These are phyloP conservation scores for Bovichtus diacanthus DNA, from an alignment of 2,797 vertebrate genomes.

Conservation along the genomic window DNA sequence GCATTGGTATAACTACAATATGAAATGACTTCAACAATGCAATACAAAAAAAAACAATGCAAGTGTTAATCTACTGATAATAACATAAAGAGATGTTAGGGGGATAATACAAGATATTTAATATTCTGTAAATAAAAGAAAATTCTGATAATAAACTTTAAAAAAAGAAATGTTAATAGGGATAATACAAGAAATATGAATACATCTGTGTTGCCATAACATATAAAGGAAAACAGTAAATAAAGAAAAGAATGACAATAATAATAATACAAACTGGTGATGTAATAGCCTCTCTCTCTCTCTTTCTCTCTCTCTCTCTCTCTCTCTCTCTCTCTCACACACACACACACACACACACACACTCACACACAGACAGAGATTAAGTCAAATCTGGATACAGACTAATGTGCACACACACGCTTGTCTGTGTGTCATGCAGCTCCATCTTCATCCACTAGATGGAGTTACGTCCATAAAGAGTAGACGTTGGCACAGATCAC, in stretches of 20 bases:
- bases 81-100: too few relatives aligned
- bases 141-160: too few relatives aligned
- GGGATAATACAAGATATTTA: too few relatives aligned
- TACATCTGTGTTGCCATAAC: background rate
- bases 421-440: background rate
- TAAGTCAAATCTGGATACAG: background rate
- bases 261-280: background rate
- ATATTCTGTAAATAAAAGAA: too few relatives aligned
- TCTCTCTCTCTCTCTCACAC: background rate
- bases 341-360: background rate
- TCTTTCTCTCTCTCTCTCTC: too few relatives aligned
- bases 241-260: background rate
- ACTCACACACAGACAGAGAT: background rate
- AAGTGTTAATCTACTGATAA: too few relatives aligned
- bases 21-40: too few relatives aligned
- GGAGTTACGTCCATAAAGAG: conserved; percentile 29
- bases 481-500: background rate
- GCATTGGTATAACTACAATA: too few relatives aligned
- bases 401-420: background rate
- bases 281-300: background rate
- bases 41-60: too few relatives aligned
- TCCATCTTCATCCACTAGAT: conserved; percentile 68
- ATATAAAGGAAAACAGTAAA: background rate
- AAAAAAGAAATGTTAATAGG: too few relatives aligned
- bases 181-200: too few relatives aligned